These are phyloP conservation scores for Hyposmocoma kahamanoa DNA, from an alignment of 1,140 invertebrate genomes.

Conservation along the genomic window DNA sequence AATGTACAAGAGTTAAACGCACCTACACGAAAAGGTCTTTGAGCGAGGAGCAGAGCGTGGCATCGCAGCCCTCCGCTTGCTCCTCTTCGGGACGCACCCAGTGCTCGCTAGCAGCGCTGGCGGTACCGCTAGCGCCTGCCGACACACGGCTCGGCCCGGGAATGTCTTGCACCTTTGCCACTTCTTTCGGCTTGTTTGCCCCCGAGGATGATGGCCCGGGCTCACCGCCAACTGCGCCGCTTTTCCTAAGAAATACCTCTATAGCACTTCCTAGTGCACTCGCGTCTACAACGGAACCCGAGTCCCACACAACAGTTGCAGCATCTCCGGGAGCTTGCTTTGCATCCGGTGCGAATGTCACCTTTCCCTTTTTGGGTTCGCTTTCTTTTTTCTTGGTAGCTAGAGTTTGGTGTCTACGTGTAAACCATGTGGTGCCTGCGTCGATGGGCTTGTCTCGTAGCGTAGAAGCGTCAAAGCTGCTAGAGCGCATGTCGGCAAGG, in stretches of 20 bases:
- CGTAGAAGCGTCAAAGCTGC: slow-evolving; percentile 87
- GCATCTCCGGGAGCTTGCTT: slow-evolving; percentile 49
- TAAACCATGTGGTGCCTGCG: slow-evolving; percentile 82
- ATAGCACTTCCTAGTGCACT: slow-evolving; percentile 86
- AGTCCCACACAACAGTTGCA: slow-evolving; percentile 79
- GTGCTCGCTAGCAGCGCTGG: slow-evolving; percentile 27
- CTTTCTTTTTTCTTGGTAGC: slow-evolving; percentile 77
- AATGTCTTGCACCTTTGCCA: slow-evolving; percentile 33
- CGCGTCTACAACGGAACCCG: slow-evolving; percentile 84
- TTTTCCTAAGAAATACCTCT: slow-evolving; percentile 82
- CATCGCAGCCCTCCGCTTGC: slow-evolving; percentile 80
- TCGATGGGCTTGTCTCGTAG: slow-evolving; percentile 71
- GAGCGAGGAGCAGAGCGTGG: slow-evolving; percentile 83
- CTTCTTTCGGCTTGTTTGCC: slow-evolving; percentile 47
- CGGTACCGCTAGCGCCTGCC: neutral
- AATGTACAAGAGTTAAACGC: slow-evolving; percentile 43
- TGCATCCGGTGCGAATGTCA: slow-evolving; percentile 58
- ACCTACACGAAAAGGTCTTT: slow-evolving; percentile 85
- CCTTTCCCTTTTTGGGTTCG: slow-evolving; percentile 73
- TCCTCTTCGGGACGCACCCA: slow-evolving; percentile 77
- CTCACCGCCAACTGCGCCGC: slow-evolving; percentile 46
- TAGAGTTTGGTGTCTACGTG: slow-evolving; percentile 82
- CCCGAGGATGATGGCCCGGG: slow-evolving; percentile 61
- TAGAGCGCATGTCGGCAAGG: slow-evolving; percentile 80
- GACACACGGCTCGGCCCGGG: slow-evolving; percentile 36